phyloP scores from a whole-genome alignment of 92 coral and sea anemone species.

The Epizoanthus ramosus region DNA sequence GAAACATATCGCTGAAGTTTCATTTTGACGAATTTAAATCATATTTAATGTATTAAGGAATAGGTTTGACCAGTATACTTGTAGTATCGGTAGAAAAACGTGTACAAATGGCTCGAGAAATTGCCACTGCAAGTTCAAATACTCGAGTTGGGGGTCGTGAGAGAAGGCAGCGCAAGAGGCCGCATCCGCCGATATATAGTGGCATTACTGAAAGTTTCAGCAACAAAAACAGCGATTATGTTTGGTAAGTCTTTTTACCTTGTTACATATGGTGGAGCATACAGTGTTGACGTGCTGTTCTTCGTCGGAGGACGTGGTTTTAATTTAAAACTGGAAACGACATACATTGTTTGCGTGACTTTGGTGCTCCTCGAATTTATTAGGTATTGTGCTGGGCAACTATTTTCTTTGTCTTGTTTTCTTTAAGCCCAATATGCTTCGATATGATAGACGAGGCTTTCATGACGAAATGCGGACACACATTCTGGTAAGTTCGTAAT shows the following conservation, averaged over 20 bases:
- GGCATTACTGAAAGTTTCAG: conserved; percentile 93
- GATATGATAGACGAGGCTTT: conserved; percentile 98
- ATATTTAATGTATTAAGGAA: background rate
- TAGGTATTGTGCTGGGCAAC: conserved; percentile 1
- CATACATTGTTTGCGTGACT: conserved; percentile 11
- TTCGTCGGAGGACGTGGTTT: background rate
- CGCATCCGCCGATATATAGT: conserved; percentile 99
- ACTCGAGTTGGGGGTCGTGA: conserved; percentile 75
- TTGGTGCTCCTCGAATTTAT: background rate
- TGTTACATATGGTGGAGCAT: background rate
- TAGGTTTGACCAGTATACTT: background rate
- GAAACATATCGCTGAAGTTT: conserved; percentile 3
- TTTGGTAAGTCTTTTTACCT: conserved; percentile 74
- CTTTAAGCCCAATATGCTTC: conserved; percentile 93
- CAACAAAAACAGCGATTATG: conserved; percentile 96
- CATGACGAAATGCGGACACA: conserved; percentile 99
- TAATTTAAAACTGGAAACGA: background rate
- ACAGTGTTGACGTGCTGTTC: background rate
- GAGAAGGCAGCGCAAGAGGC: conserved; percentile 92
- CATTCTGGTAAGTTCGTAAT: conserved; percentile 80
- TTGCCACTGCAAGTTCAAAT: conserved; percentile 39
- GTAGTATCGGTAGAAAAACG: background rate
- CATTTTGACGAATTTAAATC: background rate
- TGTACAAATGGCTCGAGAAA: conserved; percentile 63
- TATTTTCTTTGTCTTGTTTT: conserved; percentile 19